Conservation (phyloP, 2,113 vertebrate genomes). For the Anguilla rostrata region DNA sequence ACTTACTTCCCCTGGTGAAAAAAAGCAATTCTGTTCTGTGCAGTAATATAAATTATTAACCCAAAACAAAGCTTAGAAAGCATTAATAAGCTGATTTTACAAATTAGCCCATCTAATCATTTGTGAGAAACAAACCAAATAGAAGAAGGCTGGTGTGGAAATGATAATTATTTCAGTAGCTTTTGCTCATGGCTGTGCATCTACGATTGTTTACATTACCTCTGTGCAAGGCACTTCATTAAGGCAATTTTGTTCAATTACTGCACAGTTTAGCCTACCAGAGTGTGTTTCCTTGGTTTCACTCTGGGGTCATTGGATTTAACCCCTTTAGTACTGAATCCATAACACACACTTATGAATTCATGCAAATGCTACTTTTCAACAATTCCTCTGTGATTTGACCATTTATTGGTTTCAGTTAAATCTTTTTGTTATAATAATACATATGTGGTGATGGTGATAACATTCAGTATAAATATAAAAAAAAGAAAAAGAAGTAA, state of each 20-base stretch:
- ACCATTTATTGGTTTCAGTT: too few relatives aligned
- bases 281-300: background rate
- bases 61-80: conserved; percentile 11
- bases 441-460: too few relatives aligned
- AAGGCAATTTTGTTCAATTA: background rate
- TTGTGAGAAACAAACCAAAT: conserved; percentile 7
- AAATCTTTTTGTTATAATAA: too few relatives aligned
- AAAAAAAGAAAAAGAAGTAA: background rate
- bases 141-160: background rate
- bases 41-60: conserved; percentile 39
- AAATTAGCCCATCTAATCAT: conserved; percentile 16
- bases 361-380: background rate
- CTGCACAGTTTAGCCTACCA: background rate
- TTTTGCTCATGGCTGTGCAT: background rate
- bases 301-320: background rate
- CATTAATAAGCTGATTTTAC: conserved; percentile 21
- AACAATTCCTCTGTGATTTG: background rate
- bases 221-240: background rate
- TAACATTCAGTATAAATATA: too few relatives aligned
- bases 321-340: background rate
- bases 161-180: conserved; percentile 15
- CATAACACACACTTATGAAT: background rate
- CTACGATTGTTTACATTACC: background rate
- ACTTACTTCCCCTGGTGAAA: conserved; percentile 15
- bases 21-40: conserved; percentile 15